Evolutionary conservation across 1,140 invertebrate genomes (phyloP).

Genomic region (Tribolium castaneum): DNA sequence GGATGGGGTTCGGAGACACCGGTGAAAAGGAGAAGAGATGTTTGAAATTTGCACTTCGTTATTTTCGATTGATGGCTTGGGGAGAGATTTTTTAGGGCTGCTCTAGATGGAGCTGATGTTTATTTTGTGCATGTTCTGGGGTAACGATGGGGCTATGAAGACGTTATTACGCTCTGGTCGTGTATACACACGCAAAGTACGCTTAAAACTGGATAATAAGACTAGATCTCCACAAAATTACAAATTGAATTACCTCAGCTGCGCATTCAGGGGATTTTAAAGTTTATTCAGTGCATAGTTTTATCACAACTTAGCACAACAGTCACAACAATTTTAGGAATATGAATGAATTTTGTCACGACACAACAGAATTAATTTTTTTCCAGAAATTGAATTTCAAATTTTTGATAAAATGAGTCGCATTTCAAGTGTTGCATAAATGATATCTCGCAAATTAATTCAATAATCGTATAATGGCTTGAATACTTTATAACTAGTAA

Average conservation of each 20-base stretch:
- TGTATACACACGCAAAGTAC: neutral
- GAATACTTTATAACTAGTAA: too few relatives aligned
- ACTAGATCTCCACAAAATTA: neutral
- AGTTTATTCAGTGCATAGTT: neutral
- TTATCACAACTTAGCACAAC: neutral
- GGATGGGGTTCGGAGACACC: neutral
- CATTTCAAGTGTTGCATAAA: too few relatives aligned
- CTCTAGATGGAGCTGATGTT: neutral
- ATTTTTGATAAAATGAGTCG: too few relatives aligned
- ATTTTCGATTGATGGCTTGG: neutral
- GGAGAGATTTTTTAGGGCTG: neutral
- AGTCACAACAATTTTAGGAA: too few relatives aligned
- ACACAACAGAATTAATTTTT: neutral
- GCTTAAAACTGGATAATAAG: neutral
- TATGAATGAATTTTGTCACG: too few relatives aligned
- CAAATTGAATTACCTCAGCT: neutral
- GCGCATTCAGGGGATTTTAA: neutral
- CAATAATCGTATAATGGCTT: too few relatives aligned
- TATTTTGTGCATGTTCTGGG: neutral
- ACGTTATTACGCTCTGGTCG: neutral
- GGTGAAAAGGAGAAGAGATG: neutral
- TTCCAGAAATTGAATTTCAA: too few relatives aligned
- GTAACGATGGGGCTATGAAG: neutral
- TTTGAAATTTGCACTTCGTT: neutral
- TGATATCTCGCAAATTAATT: too few relatives aligned